phyloP scores from a whole-genome alignment of 2,888 invertebrate genomes.

The Allophyes oxyacanthae region DNA sequence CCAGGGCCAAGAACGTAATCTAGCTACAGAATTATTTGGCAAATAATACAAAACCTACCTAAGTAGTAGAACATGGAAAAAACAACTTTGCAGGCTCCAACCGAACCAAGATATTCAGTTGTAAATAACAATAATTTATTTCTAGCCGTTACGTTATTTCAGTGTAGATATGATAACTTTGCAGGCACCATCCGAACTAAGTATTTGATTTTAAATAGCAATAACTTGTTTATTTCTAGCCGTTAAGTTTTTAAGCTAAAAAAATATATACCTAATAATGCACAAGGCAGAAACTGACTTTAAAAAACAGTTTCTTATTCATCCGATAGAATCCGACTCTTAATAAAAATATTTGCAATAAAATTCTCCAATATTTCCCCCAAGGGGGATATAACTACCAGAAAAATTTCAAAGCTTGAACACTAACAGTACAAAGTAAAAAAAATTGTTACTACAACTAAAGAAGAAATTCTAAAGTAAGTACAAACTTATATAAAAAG shows the following conservation, averaged over 20 bases:
- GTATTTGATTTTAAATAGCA: no score
- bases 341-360: constrained; percentile 14
- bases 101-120: no score
- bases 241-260: background rate
- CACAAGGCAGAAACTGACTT: background rate
- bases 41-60: no score
- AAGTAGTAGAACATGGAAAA: no score
- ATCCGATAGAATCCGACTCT: background rate
- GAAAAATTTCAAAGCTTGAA: constrained; percentile 24
- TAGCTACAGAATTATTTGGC: no score
- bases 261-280: background rate
- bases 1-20: no score
- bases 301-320: background rate
- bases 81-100: no score
- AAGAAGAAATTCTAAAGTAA: constrained; percentile 39
- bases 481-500: constrained; percentile 33
- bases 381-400: constrained; percentile 11
- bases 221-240: no score
- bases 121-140: no score
- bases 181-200: no score
- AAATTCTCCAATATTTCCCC: constrained; percentile 17
- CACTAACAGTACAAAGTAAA: constrained; percentile 26
- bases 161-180: no score
- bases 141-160: no score
- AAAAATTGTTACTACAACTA: constrained; percentile 21